Base-by-base conservation (phyloP, 2,113 vertebrate genomes). In the Ondatra zibethicus region DNA sequence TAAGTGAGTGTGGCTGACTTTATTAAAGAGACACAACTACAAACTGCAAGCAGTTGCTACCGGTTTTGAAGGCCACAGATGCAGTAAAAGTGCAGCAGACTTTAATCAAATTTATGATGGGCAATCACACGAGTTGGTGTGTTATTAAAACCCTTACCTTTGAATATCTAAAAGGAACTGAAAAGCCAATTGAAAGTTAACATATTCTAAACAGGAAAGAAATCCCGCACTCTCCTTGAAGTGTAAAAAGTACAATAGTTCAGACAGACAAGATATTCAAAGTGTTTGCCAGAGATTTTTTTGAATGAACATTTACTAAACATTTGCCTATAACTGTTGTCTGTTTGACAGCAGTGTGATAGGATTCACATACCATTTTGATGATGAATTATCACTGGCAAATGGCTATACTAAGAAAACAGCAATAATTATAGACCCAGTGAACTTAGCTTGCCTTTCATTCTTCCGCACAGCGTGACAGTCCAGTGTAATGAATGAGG, bases 141-240 rank as follows among this genome's bases (percentile, higher is more conserved):
- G 55, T 27, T 96, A 50, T 72, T 66, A 65, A 95, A 92, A 88
- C 58, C 33, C 31, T 21, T 58, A 91, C 5, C 80, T 75, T 88
- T 91, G 36, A 68, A 91, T 80, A 85, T 88, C 85, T 33, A 82
- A 5, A 27, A 50, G 36, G 80, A 92, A 73, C 39, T 14, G 27
- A 88, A 92, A 17, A 66, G 55, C 39, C 45, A 19, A 96, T 0
- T 78, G 70, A 85, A 17, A 65, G n/a, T 25, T 39, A 36, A 63
- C 25, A 55, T 50, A 88, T 80, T 93, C 23, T 33, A 73, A 96
- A 89, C 17, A 52, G 19, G n/a, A 88, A 92, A 55, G 27, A 61
- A 95, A 89, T 75, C 25, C 12, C 33, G 55, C 0, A 6, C 12
- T 86, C 75, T 70, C 72, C 31, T n/a, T 58, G 63, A 91, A 33